phyloP scores from a whole-genome alignment of 2,888 invertebrate genomes.

The Tachina grossa region DNA sequence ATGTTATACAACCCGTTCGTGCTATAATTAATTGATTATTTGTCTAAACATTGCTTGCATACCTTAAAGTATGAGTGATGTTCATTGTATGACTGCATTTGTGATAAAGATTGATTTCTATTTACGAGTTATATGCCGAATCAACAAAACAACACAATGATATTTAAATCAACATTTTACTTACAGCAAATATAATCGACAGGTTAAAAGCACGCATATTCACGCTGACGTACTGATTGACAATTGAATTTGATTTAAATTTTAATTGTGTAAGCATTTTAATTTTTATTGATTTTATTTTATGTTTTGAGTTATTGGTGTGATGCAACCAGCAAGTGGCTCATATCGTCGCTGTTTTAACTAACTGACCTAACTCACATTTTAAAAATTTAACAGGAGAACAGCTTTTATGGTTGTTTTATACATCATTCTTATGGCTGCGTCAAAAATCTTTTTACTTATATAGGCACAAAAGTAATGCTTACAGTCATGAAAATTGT shows the following conservation, averaged over 20 bases:
- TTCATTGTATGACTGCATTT: not conserved
- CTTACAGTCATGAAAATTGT: too few relatives aligned
- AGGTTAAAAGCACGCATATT: slow-evolving; percentile 1
- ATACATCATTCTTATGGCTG: too few relatives aligned
- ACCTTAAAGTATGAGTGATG: slow-evolving; percentile 40
- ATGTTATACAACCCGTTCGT: slow-evolving; percentile 28
- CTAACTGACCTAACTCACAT: too few relatives aligned
- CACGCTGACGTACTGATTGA: slow-evolving; percentile 25
- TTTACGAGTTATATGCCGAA: slow-evolving; percentile 30
- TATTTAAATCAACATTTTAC: slow-evolving; percentile 52
- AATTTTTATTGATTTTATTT: slow-evolving; percentile 10
- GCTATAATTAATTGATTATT: slow-evolving; percentile 44
- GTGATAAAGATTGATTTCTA: slow-evolving; percentile 8
- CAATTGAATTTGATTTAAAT: slow-evolving; percentile 44
- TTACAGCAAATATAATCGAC: slow-evolving; percentile 28
- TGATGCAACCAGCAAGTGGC: slow-evolving; percentile 32
- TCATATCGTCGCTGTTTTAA: too few relatives aligned
- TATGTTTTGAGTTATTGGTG: slow-evolving; percentile 3
- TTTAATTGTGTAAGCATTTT: slow-evolving; percentile 43
- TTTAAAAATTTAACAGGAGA: too few relatives aligned
- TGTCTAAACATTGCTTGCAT: slow-evolving; percentile 34
- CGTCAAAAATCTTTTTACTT: too few relatives aligned
- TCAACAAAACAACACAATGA: slow-evolving; percentile 31
- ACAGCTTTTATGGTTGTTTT: too few relatives aligned
- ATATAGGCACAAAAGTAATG: too few relatives aligned